Evolutionary conservation across 2,888 invertebrate genomes (phyloP).

Genomic region (Tanypteryx hageni): DNA sequence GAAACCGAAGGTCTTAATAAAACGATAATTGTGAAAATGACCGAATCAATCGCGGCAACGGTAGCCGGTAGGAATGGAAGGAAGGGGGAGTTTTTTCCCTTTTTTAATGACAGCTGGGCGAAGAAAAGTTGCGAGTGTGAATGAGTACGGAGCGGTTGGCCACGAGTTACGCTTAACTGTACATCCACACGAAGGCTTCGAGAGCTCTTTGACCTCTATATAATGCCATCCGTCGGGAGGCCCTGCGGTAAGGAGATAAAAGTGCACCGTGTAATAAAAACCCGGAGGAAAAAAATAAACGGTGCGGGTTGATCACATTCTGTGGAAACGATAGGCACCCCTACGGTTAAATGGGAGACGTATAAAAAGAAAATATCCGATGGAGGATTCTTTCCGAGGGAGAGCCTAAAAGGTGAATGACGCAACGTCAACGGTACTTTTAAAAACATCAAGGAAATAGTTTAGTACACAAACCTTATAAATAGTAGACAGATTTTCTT

Average conservation of each 20-base stretch:
- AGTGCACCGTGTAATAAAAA: neutral
- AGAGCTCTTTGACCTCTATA: conserved; percentile 10
- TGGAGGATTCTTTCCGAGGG: neutral
- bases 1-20: neutral
- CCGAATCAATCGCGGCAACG: neutral
- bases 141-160: neutral
- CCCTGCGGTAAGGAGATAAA: neutral
- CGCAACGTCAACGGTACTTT: conserved; percentile 5
- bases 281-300: neutral
- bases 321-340: neutral
- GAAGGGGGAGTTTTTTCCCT: neutral
- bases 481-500: too few species aligned
- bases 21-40: neutral
- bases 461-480: too few species aligned
- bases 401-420: neutral
- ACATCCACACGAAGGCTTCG: neutral
- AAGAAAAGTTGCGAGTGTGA: neutral
- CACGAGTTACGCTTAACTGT: conserved; percentile 15
- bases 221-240: neutral
- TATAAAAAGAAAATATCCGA: neutral
- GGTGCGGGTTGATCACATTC: neutral
- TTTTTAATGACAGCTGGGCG: neutral
- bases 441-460: neutral
- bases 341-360: neutral
- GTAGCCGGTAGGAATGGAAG: neutral